A percentile compares a stretch with the other conserved stretches of the same genome.
Conservation (phyloP, 2,888 invertebrate genomes). For the Metallyticus violacea region DNA sequence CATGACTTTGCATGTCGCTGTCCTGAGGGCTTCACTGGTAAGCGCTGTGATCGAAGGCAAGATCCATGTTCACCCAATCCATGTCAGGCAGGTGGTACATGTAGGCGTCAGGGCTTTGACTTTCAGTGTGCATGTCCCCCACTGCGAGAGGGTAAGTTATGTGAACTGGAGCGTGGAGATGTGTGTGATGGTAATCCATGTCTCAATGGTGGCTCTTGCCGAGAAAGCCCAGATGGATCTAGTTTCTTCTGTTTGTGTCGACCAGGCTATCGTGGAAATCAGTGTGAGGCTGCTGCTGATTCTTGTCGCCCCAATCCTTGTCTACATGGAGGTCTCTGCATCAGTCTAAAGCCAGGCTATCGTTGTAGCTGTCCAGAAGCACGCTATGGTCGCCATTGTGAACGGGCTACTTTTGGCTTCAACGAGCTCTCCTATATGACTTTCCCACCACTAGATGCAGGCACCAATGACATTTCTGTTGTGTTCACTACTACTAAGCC, state of each 20-base stretch:
- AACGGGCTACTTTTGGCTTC: constrained; percentile 87
- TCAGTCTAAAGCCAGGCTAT: constrained; percentile 84
- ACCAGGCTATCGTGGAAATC: constrained; percentile 86
- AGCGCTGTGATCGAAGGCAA: constrained; percentile 78
- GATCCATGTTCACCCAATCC: constrained; percentile 91
- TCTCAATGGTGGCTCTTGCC: constrained; percentile 87
- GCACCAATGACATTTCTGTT: constrained; percentile 87
- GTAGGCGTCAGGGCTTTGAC: constrained; percentile 78
- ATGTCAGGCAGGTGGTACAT: constrained; percentile 80
- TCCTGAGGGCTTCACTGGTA: constrained; percentile 78
- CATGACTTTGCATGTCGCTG: constrained; percentile 81
- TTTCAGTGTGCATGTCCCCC: constrained; percentile 80
- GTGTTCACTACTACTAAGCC: constrained; percentile 87
- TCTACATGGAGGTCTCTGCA: constrained; percentile 82
- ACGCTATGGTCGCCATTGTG: constrained; percentile 83
- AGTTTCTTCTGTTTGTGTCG: constrained; percentile 90
- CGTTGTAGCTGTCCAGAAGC: constrained; percentile 80
- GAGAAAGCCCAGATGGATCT: constrained; percentile 81
- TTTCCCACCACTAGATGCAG: constrained; percentile 80
- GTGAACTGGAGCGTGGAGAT: constrained; percentile 80
- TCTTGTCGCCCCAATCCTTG: constrained; percentile 94
- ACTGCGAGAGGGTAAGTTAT: constrained; percentile 76
- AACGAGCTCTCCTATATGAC: constrained; percentile 85
- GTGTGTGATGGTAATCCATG: constrained; percentile 85
- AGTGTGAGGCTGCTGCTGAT: constrained; percentile 84